Evolutionary conservation across 2,888 invertebrate genomes (phyloP).

Genomic region (Urechis unicinctus): DNA sequence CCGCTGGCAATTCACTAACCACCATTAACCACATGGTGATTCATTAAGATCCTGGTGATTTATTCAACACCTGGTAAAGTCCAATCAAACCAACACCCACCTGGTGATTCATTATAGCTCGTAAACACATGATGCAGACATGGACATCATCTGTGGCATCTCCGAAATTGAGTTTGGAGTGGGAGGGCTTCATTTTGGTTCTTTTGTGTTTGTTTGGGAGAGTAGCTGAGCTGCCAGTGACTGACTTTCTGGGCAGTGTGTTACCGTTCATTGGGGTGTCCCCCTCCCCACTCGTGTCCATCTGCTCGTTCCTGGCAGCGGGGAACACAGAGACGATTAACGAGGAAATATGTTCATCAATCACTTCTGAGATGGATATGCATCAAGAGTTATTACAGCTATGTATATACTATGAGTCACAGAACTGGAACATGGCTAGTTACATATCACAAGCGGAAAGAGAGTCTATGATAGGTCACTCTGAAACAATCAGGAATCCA

Average conservation of each 20-base stretch:
- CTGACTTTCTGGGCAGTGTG: too few species aligned
- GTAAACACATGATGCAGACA: conserved; percentile 96
- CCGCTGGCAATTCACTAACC: too few species aligned
- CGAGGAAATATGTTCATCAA: too few species aligned
- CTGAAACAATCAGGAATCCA: too few species aligned
- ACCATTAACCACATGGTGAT: neutral
- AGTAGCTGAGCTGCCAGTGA: conserved; percentile 3
- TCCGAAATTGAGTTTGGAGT: conserved; percentile 44
- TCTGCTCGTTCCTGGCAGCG: neutral
- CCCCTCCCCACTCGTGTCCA: conserved; percentile 11
- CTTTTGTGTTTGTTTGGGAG: conserved; percentile 3
- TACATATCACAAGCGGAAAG: too few species aligned
- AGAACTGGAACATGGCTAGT: too few species aligned
- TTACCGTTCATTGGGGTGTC: too few species aligned
- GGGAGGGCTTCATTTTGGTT: conserved; percentile 16
- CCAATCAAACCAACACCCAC: conserved; percentile 29
- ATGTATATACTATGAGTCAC: too few species aligned
- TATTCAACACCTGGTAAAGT: neutral
- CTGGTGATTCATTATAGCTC: conserved; percentile 99
- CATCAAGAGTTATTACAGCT: too few species aligned
- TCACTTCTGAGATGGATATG: too few species aligned
- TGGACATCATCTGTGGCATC: conserved; percentile 91
- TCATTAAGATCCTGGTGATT: neutral
- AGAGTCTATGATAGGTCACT: too few species aligned
- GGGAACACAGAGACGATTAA: too few species aligned